Conservation (phyloP, 1,140 invertebrate species). For the Papilio xuthus region DNA sequence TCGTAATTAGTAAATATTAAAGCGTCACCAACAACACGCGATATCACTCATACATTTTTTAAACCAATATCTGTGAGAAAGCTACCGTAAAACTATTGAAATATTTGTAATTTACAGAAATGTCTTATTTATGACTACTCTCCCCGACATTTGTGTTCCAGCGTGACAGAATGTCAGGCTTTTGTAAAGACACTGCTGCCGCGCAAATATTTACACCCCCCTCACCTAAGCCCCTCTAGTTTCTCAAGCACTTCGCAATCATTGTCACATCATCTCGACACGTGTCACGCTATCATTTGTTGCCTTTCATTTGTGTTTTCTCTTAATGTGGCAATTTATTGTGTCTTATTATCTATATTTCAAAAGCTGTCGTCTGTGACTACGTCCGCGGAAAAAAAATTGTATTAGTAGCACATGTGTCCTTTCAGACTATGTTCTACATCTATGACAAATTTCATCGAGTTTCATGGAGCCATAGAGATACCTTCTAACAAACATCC, state of each 20-base stretch:
- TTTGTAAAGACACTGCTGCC: constrained; percentile 46
- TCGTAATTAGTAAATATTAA: constrained; percentile 18
- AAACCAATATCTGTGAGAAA: not conserved
- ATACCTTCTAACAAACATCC: too few species aligned
- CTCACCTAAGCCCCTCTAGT: constrained; percentile 36
- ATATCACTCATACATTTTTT: not conserved
- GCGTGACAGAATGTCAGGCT: constrained; percentile 53
- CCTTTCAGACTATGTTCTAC: too few species aligned
- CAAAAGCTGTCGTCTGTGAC: not conserved
- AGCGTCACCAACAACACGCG: not conserved
- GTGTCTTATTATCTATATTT: not conserved
- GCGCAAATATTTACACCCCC: constrained; percentile 47
- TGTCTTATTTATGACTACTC: constrained; percentile 4
- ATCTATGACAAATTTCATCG: too few species aligned
- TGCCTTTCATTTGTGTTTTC: constrained; percentile 21
- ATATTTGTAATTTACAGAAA: not conserved
- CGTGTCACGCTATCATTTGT: constrained; percentile 19
- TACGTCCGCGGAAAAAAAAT: too few species aligned
- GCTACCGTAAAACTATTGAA: not conserved
- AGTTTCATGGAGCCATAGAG: too few species aligned
- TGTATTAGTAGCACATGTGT: too few species aligned
- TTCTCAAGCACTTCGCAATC: constrained; percentile 25
- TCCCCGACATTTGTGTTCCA: constrained; percentile 25
- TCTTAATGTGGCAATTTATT: constrained; percentile 6
- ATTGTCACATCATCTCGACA: constrained; percentile 8